Percentiles rank a stretch among this genome's conserved stretches.
phyloP scores from a whole-genome alignment of 2,888 invertebrate species.

The Aleiodes testaceus region DNA sequence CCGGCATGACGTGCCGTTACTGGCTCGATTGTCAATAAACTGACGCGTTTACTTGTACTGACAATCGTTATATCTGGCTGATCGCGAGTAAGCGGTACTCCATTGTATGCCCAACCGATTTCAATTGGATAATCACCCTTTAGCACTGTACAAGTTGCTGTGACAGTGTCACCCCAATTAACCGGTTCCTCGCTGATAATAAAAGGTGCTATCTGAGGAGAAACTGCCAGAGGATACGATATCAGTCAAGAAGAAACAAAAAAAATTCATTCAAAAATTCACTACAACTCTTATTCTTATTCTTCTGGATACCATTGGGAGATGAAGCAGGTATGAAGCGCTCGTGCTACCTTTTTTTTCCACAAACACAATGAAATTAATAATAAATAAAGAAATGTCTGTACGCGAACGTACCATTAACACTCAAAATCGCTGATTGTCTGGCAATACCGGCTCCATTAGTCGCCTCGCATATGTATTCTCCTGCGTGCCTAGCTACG shows the following conservation, averaged over 20 bases:
- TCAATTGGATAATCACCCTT: constrained; percentile 86
- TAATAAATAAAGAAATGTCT: constrained; percentile 24
- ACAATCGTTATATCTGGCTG: constrained; percentile 62
- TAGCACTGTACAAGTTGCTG: constrained; percentile 80
- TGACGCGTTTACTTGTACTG: constrained; percentile 72
- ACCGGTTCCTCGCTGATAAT: constrained; percentile 79
- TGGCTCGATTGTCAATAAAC: constrained; percentile 78
- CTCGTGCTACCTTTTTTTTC: constrained; percentile 41
- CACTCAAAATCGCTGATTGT: constrained; percentile 74
- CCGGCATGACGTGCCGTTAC: constrained; percentile 81
- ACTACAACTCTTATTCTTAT: neutral
- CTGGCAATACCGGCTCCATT: constrained; percentile 75
- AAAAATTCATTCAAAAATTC: neutral
- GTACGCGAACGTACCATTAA: constrained; percentile 74
- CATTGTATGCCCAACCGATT: constrained; percentile 83
- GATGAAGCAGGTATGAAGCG: constrained; percentile 45
- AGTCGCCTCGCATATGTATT: constrained; percentile 76
- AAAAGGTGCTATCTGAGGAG: constrained; percentile 83
- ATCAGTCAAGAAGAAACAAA: neutral
- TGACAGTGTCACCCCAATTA: constrained; percentile 80
- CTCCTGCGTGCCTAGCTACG: constrained; percentile 76
- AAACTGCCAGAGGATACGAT: constrained; percentile 74
- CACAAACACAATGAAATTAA: constrained; percentile 34
- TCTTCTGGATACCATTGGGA: constrained; percentile 15
- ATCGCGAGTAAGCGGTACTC: constrained; percentile 74